These are phyloP conservation scores for Cyanoramphus novaezelandiae DNA, from an alignment of 2,113 vertebrate species.

Conservation along the genomic window DNA sequence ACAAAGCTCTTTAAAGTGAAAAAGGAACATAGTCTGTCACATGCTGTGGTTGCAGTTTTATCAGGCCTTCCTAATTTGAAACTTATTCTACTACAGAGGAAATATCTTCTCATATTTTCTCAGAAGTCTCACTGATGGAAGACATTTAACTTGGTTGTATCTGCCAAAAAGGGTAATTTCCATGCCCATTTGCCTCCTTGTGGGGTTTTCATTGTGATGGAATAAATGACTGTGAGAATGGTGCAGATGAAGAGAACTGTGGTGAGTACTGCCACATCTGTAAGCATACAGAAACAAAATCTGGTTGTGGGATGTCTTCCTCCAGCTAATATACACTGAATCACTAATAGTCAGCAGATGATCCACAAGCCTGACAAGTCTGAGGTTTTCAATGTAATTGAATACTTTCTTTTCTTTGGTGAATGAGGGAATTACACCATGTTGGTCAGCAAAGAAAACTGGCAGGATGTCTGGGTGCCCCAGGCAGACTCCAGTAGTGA, in stretches of 20 bases:
- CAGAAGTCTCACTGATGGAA: constrained; percentile 49
- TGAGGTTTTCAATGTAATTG: background rate
- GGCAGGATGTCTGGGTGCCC: background rate
- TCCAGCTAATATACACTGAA: background rate
- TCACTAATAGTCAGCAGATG: background rate
- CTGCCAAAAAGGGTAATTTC: constrained; percentile 82
- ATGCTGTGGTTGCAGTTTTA: background rate
- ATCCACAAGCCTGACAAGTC: background rate
- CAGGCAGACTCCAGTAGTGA: background rate
- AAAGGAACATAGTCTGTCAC: background rate
- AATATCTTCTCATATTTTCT: background rate
- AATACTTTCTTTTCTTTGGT: background rate
- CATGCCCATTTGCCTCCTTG: constrained; percentile 76
- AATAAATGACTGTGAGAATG: constrained; percentile 81
- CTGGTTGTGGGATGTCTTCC: background rate
- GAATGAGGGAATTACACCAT: background rate
- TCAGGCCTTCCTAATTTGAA: background rate
- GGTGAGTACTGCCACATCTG: constrained; percentile 57
- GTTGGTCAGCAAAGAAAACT: background rate
- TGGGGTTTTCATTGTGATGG: constrained; percentile 80
- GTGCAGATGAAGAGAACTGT: constrained; percentile 78
- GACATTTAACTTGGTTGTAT: background rate
- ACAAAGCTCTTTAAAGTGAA: background rate
- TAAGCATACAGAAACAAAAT: background rate
- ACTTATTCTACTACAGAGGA: background rate